These are phyloP conservation scores for Tetragnatha versicolor DNA, from an alignment of 1,140 invertebrate species.

Conservation along the genomic window DNA sequence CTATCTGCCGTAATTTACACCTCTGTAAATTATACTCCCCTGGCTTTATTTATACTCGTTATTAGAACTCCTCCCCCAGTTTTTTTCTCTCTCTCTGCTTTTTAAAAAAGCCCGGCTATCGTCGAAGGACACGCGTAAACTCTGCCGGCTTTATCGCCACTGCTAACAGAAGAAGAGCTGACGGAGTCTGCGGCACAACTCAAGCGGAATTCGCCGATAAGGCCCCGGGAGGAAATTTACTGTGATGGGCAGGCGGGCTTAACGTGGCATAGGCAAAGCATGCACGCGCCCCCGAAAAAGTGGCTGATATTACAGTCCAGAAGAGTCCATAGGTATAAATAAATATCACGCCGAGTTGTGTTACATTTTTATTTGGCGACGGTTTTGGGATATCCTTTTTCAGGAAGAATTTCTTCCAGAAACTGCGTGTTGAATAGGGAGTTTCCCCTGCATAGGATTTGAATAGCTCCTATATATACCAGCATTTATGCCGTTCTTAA, in stretches of 20 bases:
- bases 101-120: conserved; percentile 39
- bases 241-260: conserved; percentile 16
- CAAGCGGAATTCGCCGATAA: conserved; percentile 44
- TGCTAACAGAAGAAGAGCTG: conserved; percentile 44
- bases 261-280: conserved; percentile 15
- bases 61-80: neutral
- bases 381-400: no score
- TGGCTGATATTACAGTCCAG: no score
- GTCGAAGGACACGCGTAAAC: conserved; percentile 28
- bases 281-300: conserved; percentile 23
- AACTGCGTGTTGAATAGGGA: no score
- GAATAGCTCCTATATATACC: no score
- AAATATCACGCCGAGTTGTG: no score
- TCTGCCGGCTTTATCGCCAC: conserved; percentile 24
- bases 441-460: no score
- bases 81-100: conserved; percentile 25
- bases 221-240: conserved; percentile 33
- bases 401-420: no score
- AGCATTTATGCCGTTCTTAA: no score
- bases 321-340: no score
- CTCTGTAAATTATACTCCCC: conserved; percentile 45
- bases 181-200: conserved; percentile 18
- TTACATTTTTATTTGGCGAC: no score
- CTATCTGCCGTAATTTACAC: conserved; percentile 46
- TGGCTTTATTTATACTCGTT: no score